phyloP scores from a whole-genome alignment of 2,113 vertebrate species.

The Bagarius yarrelli region DNA sequence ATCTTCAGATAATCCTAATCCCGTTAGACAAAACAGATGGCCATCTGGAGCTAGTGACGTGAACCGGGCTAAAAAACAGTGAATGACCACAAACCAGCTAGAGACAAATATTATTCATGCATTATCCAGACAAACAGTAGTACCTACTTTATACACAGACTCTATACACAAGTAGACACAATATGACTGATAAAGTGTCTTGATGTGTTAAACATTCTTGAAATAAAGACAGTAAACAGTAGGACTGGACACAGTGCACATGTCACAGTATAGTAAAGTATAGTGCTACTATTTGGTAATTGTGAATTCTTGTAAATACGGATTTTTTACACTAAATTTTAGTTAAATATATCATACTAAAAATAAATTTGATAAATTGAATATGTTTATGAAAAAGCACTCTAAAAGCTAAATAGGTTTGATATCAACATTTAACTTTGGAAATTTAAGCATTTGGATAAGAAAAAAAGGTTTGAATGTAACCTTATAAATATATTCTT shows the following conservation, averaged over 20 bases:
- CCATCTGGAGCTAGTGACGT: conserved; percentile 69
- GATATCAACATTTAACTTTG: too few species aligned
- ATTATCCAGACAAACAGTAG: not conserved
- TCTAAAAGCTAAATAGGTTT: too few species aligned
- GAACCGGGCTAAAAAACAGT: conserved; percentile 41
- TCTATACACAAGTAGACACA: conserved; percentile 6
- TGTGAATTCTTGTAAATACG: too few species aligned
- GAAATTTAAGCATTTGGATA: too few species aligned
- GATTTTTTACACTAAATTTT: too few species aligned
- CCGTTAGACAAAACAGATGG: conserved; percentile 71
- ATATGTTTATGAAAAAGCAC: too few species aligned
- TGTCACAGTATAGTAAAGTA: not conserved
- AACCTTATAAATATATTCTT: too few species aligned
- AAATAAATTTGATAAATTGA: too few species aligned
- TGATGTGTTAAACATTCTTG: not conserved
- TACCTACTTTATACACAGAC: not conserved
- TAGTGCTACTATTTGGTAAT: not conserved
- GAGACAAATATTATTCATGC: conserved; percentile 9
- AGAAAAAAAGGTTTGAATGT: too few species aligned
- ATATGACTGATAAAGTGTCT: conserved; percentile 12
- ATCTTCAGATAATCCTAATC: conserved; percentile 71
- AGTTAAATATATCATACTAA: too few species aligned
- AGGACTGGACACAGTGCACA: not conserved
- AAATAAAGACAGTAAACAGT: conserved; percentile 8
- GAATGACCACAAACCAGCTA: conserved; percentile 28